These are phyloP conservation scores for Hoplostethus atlanticus DNA, from an alignment of 2,797 vertebrate species.

Conservation along the genomic window DNA sequence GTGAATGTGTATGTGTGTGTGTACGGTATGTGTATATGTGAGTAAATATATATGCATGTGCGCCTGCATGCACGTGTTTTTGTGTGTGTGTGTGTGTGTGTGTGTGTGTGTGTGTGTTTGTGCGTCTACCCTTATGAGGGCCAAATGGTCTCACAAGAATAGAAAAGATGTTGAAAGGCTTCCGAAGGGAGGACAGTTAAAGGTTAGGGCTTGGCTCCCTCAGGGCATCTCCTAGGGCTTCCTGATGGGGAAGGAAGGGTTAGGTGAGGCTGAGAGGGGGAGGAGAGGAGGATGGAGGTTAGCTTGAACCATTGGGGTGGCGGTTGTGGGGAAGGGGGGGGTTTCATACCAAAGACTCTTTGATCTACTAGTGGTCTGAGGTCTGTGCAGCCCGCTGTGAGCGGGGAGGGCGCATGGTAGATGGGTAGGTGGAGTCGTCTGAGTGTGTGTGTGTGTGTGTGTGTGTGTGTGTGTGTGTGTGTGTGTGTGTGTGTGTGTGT, in stretches of 20 bases:
- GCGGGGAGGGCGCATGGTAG: slow-evolving; percentile 1
- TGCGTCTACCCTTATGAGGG: too few species aligned
- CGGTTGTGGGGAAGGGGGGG: slow-evolving; percentile 23
- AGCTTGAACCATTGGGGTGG: slow-evolving; percentile 15
- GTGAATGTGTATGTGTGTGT: background rate
- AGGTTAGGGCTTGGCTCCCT: background rate
- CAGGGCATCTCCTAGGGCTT: background rate
- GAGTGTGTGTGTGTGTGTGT: slow-evolving; percentile 11
- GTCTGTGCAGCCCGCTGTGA: slow-evolving; percentile 57
- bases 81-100: slow-evolving; percentile 17
- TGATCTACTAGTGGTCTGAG: slow-evolving; percentile 68
- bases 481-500: background rate
- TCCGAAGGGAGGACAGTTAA: too few species aligned
- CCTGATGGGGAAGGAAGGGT: too few species aligned
- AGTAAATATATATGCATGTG: background rate
- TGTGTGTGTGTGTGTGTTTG: slow-evolving; percentile 22
- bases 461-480: background rate
- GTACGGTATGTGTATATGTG: background rate
- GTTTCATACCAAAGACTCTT: slow-evolving; percentile 38
- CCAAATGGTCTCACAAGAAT: too few species aligned
- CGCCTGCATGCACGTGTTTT: background rate
- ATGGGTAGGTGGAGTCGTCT: background rate
- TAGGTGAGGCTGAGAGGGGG: background rate
- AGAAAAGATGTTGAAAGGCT: too few species aligned
- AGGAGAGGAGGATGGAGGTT: slow-evolving; percentile 17